A percentile compares a stretch with the other conserved stretches of the same genome.
Evolutionary conservation across 1,140 invertebrate genomes (phyloP).

Genomic region (Solen grandis): DNA sequence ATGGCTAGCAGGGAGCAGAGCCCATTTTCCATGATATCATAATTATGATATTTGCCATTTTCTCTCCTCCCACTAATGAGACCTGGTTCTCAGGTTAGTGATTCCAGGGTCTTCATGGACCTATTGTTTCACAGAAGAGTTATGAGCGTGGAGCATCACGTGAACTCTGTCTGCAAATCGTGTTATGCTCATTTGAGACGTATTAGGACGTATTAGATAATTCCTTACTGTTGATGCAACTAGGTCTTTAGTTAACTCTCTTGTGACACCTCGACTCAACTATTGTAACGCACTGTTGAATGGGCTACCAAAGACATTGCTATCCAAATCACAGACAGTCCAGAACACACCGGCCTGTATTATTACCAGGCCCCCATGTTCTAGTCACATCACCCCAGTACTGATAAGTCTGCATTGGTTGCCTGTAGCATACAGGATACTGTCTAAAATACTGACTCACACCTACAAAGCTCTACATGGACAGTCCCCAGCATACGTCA

Average conservation of each 20-base stretch:
- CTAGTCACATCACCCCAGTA: neutral
- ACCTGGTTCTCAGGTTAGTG: too few relatives aligned
- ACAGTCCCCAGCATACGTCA: too few relatives aligned
- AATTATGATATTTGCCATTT: too few relatives aligned
- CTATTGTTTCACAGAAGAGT: too few relatives aligned
- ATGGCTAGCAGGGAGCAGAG: too few relatives aligned
- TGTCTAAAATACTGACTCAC: conserved; percentile 6
- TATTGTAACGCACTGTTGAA: conserved; percentile 10
- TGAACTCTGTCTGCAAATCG: too few relatives aligned
- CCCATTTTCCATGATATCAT: too few relatives aligned
- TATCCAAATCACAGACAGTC: neutral
- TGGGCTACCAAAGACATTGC: neutral
- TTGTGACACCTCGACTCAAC: neutral
- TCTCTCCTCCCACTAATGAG: too few relatives aligned
- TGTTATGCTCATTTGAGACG: neutral
- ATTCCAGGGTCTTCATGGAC: too few relatives aligned
- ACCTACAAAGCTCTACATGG: too few relatives aligned
- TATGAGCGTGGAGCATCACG: too few relatives aligned
- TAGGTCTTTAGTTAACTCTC: too few relatives aligned
- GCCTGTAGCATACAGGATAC: neutral
- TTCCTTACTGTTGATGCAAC: neutral
- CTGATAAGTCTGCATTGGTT: conserved; percentile 6
- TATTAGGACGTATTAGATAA: conserved; percentile 24
- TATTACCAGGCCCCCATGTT: neutral
- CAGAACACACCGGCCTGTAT: conserved; percentile 5